These are phyloP conservation scores for Intellagama lesueurii DNA, from an alignment of 2,797 vertebrate genomes.

Conservation along the genomic window DNA sequence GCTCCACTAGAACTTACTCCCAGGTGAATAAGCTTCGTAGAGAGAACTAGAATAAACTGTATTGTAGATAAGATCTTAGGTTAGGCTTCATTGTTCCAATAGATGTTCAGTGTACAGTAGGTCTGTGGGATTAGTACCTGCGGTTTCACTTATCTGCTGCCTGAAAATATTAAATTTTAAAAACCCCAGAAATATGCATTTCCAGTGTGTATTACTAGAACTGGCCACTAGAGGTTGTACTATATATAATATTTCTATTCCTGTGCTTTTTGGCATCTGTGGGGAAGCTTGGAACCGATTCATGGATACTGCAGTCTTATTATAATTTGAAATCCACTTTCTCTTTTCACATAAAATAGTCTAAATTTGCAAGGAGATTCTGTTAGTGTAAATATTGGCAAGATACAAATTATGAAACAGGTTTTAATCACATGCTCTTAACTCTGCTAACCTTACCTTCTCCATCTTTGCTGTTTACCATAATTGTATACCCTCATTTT, in stretches of 20 bases:
- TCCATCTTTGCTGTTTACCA: slow-evolving; percentile 27
- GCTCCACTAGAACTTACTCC: background rate
- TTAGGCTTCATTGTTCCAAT: background rate
- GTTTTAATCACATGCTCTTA: slow-evolving; percentile 30
- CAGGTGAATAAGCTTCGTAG: background rate
- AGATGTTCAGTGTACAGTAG: background rate
- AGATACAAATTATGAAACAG: slow-evolving; percentile 18
- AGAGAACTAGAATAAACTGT: background rate
- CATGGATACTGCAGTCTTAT: no score
- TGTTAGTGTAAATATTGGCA: background rate
- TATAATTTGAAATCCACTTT: background rate
- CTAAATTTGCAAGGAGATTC: background rate
- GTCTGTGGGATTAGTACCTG: no score
- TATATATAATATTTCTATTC: no score
- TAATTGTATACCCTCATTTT: slow-evolving; percentile 1
- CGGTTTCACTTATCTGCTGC: no score
- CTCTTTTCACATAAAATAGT: background rate
- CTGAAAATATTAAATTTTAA: no score
- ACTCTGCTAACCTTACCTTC: slow-evolving; percentile 13
- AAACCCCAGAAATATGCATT: no score
- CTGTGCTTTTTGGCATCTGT: no score
- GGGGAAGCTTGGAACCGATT: no score
- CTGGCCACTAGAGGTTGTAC: no score
- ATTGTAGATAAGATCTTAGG: background rate
- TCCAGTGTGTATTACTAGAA: no score